These are phyloP conservation scores for Hymenopus coronatus DNA, from an alignment of 2,888 invertebrate genomes.

Conservation along the genomic window DNA sequence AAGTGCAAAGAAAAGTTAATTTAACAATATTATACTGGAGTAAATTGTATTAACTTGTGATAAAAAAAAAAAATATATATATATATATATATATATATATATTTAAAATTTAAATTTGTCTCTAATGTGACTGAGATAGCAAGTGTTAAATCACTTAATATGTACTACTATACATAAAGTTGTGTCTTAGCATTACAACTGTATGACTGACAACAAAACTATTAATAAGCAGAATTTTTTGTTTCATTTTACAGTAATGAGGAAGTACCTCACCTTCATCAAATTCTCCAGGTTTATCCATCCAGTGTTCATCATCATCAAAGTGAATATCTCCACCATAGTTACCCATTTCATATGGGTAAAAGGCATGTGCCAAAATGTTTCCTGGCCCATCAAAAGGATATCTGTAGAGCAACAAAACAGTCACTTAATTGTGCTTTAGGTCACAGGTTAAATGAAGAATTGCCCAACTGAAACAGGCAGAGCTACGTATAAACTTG, in stretches of 20 bases:
- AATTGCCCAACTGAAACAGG: neutral
- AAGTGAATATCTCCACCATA: constrained; percentile 73
- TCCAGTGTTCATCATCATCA: constrained; percentile 76
- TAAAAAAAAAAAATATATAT: no score
- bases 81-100: no score
- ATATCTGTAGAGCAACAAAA: constrained; percentile 49
- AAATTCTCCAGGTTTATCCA: constrained; percentile 37
- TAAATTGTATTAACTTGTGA: no score
- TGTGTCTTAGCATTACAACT: no score
- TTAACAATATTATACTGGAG: no score
- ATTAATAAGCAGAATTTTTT: neutral
- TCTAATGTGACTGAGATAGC: no score
- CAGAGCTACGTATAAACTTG: no score
- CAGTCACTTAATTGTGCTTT: neutral
- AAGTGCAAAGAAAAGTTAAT: no score
- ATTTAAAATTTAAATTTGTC: no score
- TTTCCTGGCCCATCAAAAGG: constrained; percentile 75
- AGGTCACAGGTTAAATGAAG: no score
- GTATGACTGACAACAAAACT: neutral
- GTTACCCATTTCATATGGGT: constrained; percentile 58
- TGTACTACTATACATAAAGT: no score
- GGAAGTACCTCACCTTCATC: constrained; percentile 15
- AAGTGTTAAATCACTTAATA: no score
- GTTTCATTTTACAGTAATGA: neutral
- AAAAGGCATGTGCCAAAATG: constrained; percentile 75